Percentiles rank a stretch among this genome's conserved stretches.
phyloP scores from a whole-genome alignment of 2,113 vertebrate genomes.

The Arenaria interpres region DNA sequence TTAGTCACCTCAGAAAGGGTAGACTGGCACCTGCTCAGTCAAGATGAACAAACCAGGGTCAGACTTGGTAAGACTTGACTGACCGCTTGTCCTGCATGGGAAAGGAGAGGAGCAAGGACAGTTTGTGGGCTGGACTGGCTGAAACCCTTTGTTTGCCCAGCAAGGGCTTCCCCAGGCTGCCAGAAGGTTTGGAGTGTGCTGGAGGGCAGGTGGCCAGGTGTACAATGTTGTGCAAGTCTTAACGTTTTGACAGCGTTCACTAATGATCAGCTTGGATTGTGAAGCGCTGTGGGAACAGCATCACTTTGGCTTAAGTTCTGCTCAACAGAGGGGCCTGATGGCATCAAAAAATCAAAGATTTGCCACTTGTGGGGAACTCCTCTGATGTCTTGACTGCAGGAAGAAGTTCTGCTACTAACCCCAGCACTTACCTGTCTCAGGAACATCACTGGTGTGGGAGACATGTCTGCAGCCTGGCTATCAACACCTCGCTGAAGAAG shows the following conservation, averaged over 20 bases:
- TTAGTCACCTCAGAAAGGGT: neutral
- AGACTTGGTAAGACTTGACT: neutral
- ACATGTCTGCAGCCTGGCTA: neutral
- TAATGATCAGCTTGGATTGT: neutral
- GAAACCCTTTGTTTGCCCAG: neutral
- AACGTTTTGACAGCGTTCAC: neutral
- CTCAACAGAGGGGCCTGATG: neutral
- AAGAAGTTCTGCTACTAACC: constrained; percentile 11
- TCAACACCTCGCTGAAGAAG: neutral
- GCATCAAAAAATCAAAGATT: neutral
- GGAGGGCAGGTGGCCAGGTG: neutral
- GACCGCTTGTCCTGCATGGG: neutral
- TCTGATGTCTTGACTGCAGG: neutral
- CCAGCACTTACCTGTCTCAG: constrained; percentile 28
- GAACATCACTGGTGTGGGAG: constrained; percentile 4
- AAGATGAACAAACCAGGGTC: neutral
- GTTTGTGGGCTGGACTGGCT: neutral
- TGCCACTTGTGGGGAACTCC: neutral
- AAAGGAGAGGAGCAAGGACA: neutral
- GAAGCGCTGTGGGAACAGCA: neutral
- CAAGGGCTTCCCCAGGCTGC: neutral
- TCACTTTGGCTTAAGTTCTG: neutral
- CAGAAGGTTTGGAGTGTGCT: neutral
- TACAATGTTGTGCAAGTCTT: neutral
- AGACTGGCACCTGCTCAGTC: neutral